Evolutionary conservation across 2,888 invertebrate genomes (phyloP).

Genomic region (Entomobrya proxima): DNA sequence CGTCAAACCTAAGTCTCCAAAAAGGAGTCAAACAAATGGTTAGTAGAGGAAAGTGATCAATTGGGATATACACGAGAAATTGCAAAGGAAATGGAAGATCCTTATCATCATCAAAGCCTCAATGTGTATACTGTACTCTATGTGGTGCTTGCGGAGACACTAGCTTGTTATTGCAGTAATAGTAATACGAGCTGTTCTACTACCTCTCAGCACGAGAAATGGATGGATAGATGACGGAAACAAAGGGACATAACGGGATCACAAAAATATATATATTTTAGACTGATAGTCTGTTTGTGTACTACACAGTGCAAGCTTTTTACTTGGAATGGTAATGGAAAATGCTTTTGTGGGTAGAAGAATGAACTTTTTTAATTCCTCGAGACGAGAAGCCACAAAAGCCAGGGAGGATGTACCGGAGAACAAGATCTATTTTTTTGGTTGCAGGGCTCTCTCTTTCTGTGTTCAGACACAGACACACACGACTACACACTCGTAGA

Average conservation of each 20-base stretch:
- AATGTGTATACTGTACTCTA: not conserved
- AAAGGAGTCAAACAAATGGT: conserved; percentile 13
- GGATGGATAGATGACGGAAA: not conserved
- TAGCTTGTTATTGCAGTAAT: no score
- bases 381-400: conserved; percentile 12
- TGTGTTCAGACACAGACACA: not conserved
- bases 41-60: conserved; percentile 27
- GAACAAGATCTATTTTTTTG: not conserved
- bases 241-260: not conserved
- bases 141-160: no score
- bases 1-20: not conserved
- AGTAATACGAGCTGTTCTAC: no score
- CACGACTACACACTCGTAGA: not conserved
- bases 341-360: no score
- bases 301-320: no score
- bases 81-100: not conserved
- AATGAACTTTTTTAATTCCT: conserved; percentile 28
- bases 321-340: no score
- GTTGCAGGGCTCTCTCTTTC: not conserved
- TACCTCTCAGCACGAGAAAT: no score
- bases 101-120: not conserved
- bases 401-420: not conserved
- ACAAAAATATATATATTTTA: no score
- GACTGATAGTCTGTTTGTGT: no score
- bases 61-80: not conserved